These are phyloP conservation scores for Antechinus flavipes DNA, from an alignment of 2,113 vertebrate species.

Conservation along the genomic window DNA sequence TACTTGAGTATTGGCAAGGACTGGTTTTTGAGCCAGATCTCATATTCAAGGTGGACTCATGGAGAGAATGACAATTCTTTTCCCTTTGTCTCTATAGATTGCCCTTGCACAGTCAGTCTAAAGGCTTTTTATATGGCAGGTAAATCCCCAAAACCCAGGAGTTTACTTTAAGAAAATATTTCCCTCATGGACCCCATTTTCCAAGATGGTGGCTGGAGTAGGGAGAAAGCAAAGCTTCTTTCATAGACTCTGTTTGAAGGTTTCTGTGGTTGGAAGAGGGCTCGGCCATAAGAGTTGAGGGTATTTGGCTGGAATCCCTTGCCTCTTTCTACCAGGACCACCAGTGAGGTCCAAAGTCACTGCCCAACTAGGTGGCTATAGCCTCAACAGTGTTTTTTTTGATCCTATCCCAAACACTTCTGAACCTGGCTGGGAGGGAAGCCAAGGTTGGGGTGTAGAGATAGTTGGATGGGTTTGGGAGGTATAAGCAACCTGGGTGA, in stretches of 20 bases:
- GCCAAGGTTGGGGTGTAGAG: neutral
- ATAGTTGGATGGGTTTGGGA: neutral
- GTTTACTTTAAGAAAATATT: slow-evolving; percentile 73
- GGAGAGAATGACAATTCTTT: slow-evolving; percentile 46
- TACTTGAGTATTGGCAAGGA: slow-evolving; percentile 47
- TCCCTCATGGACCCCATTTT: slow-evolving; percentile 45
- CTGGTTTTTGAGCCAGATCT: slow-evolving; percentile 54
- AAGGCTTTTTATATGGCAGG: slow-evolving; percentile 23
- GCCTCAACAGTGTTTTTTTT: slow-evolving; percentile 32
- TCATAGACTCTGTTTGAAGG: slow-evolving; percentile 77
- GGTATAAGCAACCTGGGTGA: neutral
- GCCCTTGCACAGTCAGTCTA: slow-evolving; percentile 38
- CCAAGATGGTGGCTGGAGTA: slow-evolving; percentile 17
- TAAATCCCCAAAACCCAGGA: slow-evolving; percentile 63
- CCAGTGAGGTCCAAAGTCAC: slow-evolving; percentile 66
- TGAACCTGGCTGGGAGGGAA: slow-evolving; percentile 10
- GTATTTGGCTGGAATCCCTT: slow-evolving; percentile 60
- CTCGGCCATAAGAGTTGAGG: slow-evolving; percentile 52
- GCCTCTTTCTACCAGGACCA: slow-evolving; percentile 74
- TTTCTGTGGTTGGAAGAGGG: slow-evolving; percentile 70
- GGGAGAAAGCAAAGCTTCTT: slow-evolving; percentile 59
- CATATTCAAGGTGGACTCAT: slow-evolving; percentile 46
- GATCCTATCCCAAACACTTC: slow-evolving; percentile 13
- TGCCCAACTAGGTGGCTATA: slow-evolving; percentile 61
- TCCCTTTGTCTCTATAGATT: neutral